Base-by-base conservation (phyloP, 1,140 invertebrate genomes). In the Orchestia grillus region DNA sequence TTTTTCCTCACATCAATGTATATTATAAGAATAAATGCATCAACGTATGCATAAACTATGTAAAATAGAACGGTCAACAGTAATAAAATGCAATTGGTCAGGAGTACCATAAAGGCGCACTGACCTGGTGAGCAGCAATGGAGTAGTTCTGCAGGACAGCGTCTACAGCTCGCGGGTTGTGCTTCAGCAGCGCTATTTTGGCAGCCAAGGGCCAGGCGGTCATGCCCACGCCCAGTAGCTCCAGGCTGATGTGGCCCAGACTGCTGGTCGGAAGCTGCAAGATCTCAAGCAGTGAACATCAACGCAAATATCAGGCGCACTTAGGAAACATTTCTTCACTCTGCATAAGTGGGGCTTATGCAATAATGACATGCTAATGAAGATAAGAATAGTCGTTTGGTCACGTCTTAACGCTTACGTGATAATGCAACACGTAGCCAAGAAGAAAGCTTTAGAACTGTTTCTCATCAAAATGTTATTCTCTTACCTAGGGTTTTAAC, bases 111-210 rank as follows among this genome's bases (percentile, higher is more conserved):
- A n/a, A n/a, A n/a, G n/a, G n/a, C 11, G 62, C 28, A 77, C 62
- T 77, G n/a, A 90, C 92, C 92, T 94, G 41, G 44, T 94, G 41
- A 40, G 41, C 92, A 94, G 92, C 92, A 44, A 94, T 94, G 92
- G 92, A 44, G 44, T 94, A 94, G 92, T 94, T 94, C 44, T 94
- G 92, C 11, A 94, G 44, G 43, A 94, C 92, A 44, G 92, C 92
- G 44, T 94, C 92, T 44, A 94, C 11, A 11, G 92, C 43, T 28
- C 92, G 92, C 6, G 92, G 92, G 44, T 94, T 94, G 92, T 94
- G 92, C 43, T 45, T 44, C 19, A 47, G 44, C 6, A 94, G 44
- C 41, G 92, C 92, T 15, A 94, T 44, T 47, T 94, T 94, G 11
- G 92, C 92, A 47, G 92, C 92, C 43, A 94, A 36, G 23, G 92